Evolutionary conservation across 2,113 vertebrate genomes (phyloP).

Genomic region (Paramisgurnus dabryanus): DNA sequence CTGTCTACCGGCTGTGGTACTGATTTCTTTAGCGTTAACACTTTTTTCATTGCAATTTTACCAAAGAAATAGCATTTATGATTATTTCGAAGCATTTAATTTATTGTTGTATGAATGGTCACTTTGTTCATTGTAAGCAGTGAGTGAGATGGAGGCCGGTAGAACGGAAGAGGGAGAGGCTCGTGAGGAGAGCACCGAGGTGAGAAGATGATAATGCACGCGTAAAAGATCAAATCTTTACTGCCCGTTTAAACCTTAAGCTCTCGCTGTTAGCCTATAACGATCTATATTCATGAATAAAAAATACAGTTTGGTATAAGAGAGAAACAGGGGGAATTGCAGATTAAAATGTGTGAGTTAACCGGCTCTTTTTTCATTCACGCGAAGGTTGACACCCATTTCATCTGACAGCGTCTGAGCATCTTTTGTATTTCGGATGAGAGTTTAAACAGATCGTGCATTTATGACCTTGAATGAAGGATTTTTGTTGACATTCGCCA

Average conservation of each 20-base stretch:
- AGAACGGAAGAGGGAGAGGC: constrained; percentile 64
- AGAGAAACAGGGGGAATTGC: not conserved
- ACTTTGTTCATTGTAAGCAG: constrained; percentile 63
- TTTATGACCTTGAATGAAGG: not conserved
- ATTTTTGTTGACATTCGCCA: not conserved
- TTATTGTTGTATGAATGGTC: constrained; percentile 51
- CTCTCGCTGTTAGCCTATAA: not conserved
- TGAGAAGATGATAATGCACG: constrained; percentile 53
- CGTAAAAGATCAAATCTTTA: not conserved
- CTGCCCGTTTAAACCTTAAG: not conserved
- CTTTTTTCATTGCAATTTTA: not conserved
- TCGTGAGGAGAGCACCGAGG: constrained; percentile 68
- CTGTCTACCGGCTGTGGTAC: constrained; percentile 45
- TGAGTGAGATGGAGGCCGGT: constrained; percentile 70
- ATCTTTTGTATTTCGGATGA: constrained; percentile 1
- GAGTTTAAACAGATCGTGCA: not conserved
- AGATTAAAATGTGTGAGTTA: constrained; percentile 5
- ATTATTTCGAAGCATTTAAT: not conserved
- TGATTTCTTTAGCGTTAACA: constrained; percentile 10
- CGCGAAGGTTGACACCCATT: constrained; percentile 40
- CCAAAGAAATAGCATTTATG: not conserved
- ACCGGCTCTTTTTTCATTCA: constrained; percentile 46
- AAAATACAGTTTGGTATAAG: no score
- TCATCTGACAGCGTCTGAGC: constrained; percentile 20
- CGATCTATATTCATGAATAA: not conserved